Base-by-base conservation (phyloP, 1,140 invertebrate species). In the Trichonephila inaurata region DNA sequence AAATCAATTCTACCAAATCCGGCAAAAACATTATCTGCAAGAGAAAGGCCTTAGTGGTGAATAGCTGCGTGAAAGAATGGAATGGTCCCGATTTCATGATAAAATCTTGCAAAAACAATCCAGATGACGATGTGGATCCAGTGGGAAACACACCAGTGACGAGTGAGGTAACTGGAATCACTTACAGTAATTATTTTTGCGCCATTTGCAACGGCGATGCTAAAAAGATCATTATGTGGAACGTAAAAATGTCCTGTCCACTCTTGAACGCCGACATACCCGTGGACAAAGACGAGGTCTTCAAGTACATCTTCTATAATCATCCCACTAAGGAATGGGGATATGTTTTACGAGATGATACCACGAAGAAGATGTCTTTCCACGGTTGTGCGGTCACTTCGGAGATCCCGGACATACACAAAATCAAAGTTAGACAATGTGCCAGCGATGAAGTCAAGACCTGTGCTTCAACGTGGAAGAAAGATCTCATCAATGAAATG, bases 181-280 rank as follows among this genome's bases (percentile, higher is more conserved):
- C 96, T 0, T 97, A 96, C 95, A 95, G 95, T 88, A 97, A 97
- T 94, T 95, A 96, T 40, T 96, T 96, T 95, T 97, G 97, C 94
- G 96, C 97, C 8, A 88, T 96, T 10, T 97, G 97, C 94, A 96
- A 97, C 95, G 95, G 95, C 1, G 96, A 96, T 87, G 66, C 92
- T 16, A 85, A 89, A 28, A 81, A 93, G 10, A 44, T 91, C 44
- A 72, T 86, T 12, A 44, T 93, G 51, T 93, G 92, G 92, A 93
- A 81, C 24, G 81, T 93, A 58, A 87, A 93, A 58, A 19, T 93
- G 21, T 93, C 92, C 5, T 93, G 92, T 2, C 92, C 92, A 1
- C 66, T 81, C 1, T 24, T 88, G 8, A 77, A 81, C 24, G 40
- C 28, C 7, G 51, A 88, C 3, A 12, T 86, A 5, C 44, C n/a